A percentile compares a stretch with the other conserved stretches of the same genome.
These are phyloP conservation scores for Saturnia pavonia DNA, from an alignment of 2,888 invertebrate species.

Conservation along the genomic window DNA sequence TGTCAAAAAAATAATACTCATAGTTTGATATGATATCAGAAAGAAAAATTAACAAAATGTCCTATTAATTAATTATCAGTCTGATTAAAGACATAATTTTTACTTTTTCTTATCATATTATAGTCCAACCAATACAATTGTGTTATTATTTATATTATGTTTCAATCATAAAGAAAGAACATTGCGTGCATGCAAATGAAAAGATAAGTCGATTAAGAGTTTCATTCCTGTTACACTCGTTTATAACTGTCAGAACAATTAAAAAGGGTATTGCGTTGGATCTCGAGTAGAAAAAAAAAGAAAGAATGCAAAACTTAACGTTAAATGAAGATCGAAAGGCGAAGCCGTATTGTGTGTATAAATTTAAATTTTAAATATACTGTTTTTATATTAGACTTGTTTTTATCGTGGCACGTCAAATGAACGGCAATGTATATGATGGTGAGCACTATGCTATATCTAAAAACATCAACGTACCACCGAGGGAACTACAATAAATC, in stretches of 20 bases:
- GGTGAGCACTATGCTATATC: too few species aligned
- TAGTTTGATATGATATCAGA: too few species aligned
- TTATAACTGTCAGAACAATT: slow-evolving; percentile 20
- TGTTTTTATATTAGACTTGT: neutral
- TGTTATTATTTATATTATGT: slow-evolving; percentile 11
- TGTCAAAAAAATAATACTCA: too few species aligned
- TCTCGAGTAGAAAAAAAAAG: neutral
- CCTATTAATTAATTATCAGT: neutral
- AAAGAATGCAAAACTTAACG: neutral
- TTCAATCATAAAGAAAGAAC: slow-evolving; percentile 24
- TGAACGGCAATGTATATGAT: too few species aligned
- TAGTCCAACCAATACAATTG: neutral
- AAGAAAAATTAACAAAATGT: neutral
- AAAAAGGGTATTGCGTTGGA: slow-evolving; percentile 8
- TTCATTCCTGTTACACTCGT: slow-evolving; percentile 14
- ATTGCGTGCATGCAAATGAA: slow-evolving; percentile 30
- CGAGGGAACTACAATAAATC: too few species aligned
- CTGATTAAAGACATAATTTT: neutral
- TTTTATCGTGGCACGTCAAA: too few species aligned
- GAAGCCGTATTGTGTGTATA: slow-evolving; percentile 6
- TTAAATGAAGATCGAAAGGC: slow-evolving; percentile 11
- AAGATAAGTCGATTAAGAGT: slow-evolving; percentile 21
- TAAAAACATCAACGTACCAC: too few species aligned
- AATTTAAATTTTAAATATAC: neutral
- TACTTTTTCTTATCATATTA: neutral